Evolutionary conservation across 2,888 invertebrate species (phyloP), one percentile per base, ranked within the genome.

Genomic region (Spialia ferax): DNA sequence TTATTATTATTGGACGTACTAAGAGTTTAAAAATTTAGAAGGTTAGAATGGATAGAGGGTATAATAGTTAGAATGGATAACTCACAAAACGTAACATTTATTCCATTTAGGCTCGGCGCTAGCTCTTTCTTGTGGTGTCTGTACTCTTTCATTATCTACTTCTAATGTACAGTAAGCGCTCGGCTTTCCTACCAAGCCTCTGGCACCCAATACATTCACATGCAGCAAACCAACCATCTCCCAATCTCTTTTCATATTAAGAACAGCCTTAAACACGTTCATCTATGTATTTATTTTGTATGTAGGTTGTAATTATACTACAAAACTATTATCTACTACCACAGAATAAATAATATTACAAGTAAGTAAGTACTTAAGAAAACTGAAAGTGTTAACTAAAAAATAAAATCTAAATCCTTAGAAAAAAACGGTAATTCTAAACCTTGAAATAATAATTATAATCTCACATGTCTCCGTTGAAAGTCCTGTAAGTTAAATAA

Each of bases 21-120:
- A n/a, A n/a, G n/a, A n/a, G n/a, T n/a, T n/a, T n/a, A n/a, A n/a
- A n/a, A n/a, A n/a, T n/a, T n/a, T n/a, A n/a, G n/a, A n/a, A n/a
- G n/a, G n/a, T n/a, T n/a, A n/a, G n/a, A n/a, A n/a, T n/a, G n/a
- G n/a, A n/a, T n/a, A n/a, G n/a, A n/a, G n/a, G n/a, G n/a, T n/a
- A n/a, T n/a, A n/a, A n/a, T n/a, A n/a, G n/a, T n/a, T n/a, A n/a
- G n/a, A n/a, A n/a, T n/a, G n/a, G n/a, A n/a, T 4, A 6, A 88
- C 91, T 87, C 65, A 93, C 93, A 93, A 90, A 11, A 85, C 74
- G 68, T 88, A 93, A 57, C 71, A 82, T 66, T 89, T 91, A 67
- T 92, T 86, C 92, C 93, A 93, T 7, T 71, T 69, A 0, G 87
- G 87, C 18, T 88, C 89, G 0, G 81, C 29, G 50, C 71, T 77